phyloP scores from a whole-genome alignment of 2,797 vertebrate species.

The Zonotrichia albicollis region DNA sequence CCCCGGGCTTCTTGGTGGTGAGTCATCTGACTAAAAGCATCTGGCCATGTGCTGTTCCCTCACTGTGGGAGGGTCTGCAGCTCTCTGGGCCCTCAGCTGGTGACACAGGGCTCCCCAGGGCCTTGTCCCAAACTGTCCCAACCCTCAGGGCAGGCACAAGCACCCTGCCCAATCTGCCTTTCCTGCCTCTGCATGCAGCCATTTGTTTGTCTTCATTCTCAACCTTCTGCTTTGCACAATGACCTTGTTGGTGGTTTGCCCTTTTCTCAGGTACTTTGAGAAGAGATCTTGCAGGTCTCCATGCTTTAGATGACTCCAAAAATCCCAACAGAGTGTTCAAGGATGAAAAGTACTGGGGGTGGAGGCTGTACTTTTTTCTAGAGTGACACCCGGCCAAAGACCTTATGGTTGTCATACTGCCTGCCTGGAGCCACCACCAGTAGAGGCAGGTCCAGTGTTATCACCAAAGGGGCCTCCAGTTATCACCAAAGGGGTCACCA shows the following conservation, averaged over 20 bases:
- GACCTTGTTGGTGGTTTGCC: background rate
- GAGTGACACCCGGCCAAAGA: background rate
- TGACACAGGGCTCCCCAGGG: background rate
- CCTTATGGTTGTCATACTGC: accelerated
- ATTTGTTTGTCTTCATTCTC: background rate
- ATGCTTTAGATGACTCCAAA: background rate
- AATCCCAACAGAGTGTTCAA: accelerated
- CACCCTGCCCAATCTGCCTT: background rate
- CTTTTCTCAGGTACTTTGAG: background rate
- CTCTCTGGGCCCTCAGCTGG: background rate
- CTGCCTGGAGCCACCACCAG: background rate
- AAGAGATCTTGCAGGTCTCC: background rate
- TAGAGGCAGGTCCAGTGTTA: background rate
- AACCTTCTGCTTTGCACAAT: background rate
- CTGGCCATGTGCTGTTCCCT: background rate
- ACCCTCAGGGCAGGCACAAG: background rate
- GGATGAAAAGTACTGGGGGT: background rate
- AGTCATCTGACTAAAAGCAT: background rate
- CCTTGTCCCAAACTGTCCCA: background rate
- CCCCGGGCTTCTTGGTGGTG: background rate
- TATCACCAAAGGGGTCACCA: too few relatives aligned
- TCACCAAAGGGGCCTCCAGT: background rate
- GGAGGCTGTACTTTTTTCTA: background rate
- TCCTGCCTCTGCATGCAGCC: background rate
- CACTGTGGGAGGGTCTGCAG: background rate